phyloP scores from a whole-genome alignment of 2,113 vertebrate species.

The cattle (Bos taurus) region DNA sequence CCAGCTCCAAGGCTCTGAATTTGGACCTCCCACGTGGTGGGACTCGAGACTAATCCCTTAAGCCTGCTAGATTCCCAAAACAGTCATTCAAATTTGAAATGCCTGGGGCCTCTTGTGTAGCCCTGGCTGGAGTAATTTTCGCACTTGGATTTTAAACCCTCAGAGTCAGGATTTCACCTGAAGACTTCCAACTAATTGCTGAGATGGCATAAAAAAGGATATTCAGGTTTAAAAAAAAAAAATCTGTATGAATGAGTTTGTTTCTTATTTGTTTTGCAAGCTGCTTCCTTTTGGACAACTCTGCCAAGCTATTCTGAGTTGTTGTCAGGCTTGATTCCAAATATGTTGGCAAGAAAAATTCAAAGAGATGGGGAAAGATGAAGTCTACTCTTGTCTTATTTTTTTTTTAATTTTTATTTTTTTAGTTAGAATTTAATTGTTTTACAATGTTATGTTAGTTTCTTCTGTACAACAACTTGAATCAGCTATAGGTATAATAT shows the following conservation, averaged over 20 bases:
- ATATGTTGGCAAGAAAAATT: neutral
- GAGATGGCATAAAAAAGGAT: neutral
- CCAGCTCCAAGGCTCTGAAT: neutral
- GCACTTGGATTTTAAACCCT: neutral
- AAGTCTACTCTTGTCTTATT: neutral
- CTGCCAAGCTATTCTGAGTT: neutral
- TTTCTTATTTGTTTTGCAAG: neutral
- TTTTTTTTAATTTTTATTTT: neutral
- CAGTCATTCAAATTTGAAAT: slow-evolving; percentile 47
- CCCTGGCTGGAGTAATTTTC: neutral
- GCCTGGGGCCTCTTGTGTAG: neutral
- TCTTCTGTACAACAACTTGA: neutral
- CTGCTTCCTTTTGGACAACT: neutral
- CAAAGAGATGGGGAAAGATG: neutral
- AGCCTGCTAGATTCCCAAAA: slow-evolving; percentile 32
- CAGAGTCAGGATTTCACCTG: neutral
- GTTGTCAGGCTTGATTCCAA: neutral
- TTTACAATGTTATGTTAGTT: neutral
- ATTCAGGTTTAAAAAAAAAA: neutral
- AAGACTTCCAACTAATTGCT: neutral
- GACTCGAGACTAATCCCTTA: neutral
- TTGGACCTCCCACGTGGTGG: neutral
- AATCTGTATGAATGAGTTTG: neutral
- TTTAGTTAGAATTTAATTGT: neutral
- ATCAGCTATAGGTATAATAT: neutral